A percentile compares a stretch with the other conserved stretches of the same genome.
These are phyloP conservation scores for Danio aesculapii DNA, from an alignment of 2,797 vertebrate genomes.

Conservation along the genomic window DNA sequence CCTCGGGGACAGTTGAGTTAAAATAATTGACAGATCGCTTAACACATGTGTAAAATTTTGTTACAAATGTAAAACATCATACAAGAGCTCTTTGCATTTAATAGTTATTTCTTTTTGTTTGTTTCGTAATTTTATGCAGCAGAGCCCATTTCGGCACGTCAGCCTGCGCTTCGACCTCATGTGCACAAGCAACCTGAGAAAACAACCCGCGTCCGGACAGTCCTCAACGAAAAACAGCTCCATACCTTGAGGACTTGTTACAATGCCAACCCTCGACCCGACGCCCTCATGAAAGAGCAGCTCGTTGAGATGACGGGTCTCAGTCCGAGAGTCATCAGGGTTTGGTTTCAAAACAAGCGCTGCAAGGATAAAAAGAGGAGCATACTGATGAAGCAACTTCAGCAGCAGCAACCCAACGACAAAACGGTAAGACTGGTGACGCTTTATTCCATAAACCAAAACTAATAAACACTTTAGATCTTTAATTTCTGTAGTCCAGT, in stretches of 20 bases:
- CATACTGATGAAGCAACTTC: slow-evolving; percentile 95
- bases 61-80: neutral
- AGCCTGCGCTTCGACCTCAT: slow-evolving; percentile 87
- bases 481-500: neutral
- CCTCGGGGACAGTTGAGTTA: neutral
- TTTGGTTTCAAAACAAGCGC: slow-evolving; percentile 99
- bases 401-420: slow-evolving; percentile 92
- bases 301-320: slow-evolving; percentile 98
- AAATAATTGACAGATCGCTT: neutral
- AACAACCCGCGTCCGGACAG: slow-evolving; percentile 93
- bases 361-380: slow-evolving; percentile 98
- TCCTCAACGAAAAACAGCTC: slow-evolving; percentile 98
- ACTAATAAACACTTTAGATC: neutral
- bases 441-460: neutral
- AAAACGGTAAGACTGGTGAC: slow-evolving; percentile 84
- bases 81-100: neutral
- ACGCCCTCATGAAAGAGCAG: slow-evolving; percentile 99
- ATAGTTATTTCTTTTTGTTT: neutral
- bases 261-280: slow-evolving; percentile 95
- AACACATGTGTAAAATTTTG: neutral
- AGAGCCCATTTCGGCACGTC: slow-evolving; percentile 86
- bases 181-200: slow-evolving; percentile 93
- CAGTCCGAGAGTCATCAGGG: slow-evolving; percentile 95
- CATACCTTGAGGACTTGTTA: slow-evolving; percentile 98
- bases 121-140: slow-evolving; percentile 35